Percentiles rank a stretch among this genome's conserved stretches.
Evolutionary conservation across 2,888 invertebrate genomes (phyloP).

Genomic region (Sphaeridia pumilis): DNA sequence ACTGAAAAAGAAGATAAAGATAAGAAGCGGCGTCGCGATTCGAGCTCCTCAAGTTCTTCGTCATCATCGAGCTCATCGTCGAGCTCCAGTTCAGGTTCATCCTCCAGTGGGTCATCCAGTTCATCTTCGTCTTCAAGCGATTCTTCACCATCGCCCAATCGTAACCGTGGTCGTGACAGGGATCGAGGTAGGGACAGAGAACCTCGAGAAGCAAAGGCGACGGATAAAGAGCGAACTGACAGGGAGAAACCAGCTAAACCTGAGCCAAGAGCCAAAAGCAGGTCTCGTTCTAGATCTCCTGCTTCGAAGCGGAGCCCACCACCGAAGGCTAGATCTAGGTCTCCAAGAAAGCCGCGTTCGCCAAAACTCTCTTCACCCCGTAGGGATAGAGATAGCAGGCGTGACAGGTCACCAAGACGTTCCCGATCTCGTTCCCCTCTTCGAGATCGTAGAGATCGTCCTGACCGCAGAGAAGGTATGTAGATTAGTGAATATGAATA

Average conservation of each 20-base stretch:
- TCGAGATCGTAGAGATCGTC: slow-evolving; percentile 11
- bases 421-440: slow-evolving; percentile 34
- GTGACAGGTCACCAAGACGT: slow-evolving; percentile 47
- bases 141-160: no score
- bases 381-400: slow-evolving; percentile 9
- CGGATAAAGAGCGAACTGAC: slow-evolving; percentile 15
- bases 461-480: slow-evolving; percentile 4
- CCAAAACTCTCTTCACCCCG: slow-evolving; percentile 21
- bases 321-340: slow-evolving; percentile 6
- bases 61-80: slow-evolving; percentile 30
- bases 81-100: slow-evolving; percentile 31
- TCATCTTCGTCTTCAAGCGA: slow-evolving; percentile 33
- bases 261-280: slow-evolving; percentile 21
- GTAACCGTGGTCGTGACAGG: slow-evolving; percentile 26
- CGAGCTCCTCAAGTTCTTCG: slow-evolving; percentile 29
- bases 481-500: background rate
- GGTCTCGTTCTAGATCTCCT: slow-evolving; percentile 15
- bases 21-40: slow-evolving; percentile 22
- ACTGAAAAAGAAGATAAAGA: slow-evolving; percentile 31
- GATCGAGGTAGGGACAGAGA: slow-evolving; percentile 17
- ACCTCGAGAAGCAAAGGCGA: slow-evolving; percentile 20
- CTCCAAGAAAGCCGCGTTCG: slow-evolving; percentile 20
- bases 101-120: slow-evolving; percentile 20
- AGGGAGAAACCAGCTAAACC: slow-evolving; percentile 18
- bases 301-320: slow-evolving; percentile 6